A percentile compares a stretch with the other conserved stretches of the same genome.
phyloP scores from a whole-genome alignment of 2,888 invertebrate species.

The Rhamphomyia laevipes region DNA sequence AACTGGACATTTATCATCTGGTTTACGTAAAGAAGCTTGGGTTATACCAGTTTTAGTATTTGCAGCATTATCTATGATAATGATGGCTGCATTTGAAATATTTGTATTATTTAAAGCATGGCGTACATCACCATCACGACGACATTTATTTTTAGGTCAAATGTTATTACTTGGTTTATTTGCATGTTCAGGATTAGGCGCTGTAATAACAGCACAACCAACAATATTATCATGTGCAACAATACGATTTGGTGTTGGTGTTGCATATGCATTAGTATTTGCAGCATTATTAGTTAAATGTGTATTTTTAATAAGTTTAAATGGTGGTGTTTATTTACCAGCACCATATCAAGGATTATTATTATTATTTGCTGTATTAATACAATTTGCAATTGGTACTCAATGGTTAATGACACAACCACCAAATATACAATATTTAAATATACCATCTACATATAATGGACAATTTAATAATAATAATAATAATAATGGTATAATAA shows the following conservation, averaged over 20 bases:
- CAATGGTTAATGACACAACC: slow-evolving; percentile 76
- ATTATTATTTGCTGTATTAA: slow-evolving; percentile 80
- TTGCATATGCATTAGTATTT: slow-evolving; percentile 76
- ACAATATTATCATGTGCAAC: slow-evolving; percentile 70
- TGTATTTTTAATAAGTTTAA: slow-evolving; percentile 82
- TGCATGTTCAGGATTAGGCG: slow-evolving; percentile 66
- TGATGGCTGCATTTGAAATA: slow-evolving; percentile 77
- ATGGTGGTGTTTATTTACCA: slow-evolving; percentile 82
- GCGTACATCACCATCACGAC: slow-evolving; percentile 67
- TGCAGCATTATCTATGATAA: slow-evolving; percentile 70
- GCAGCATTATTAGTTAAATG: slow-evolving; percentile 87
- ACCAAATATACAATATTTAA: slow-evolving; percentile 45
- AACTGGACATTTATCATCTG: slow-evolving; percentile 29
- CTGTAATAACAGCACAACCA: slow-evolving; percentile 65
- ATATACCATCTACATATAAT: slow-evolving; percentile 30
- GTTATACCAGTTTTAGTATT: slow-evolving; percentile 79
- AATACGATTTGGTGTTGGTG: slow-evolving; percentile 69
- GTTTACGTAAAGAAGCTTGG: slow-evolving; percentile 70
- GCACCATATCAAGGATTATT: slow-evolving; percentile 85
- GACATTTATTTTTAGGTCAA: slow-evolving; percentile 79
- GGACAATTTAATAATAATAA: slow-evolving; percentile 13
- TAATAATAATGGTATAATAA: slow-evolving; percentile 10
- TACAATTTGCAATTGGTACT: slow-evolving; percentile 73
- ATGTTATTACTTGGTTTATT: slow-evolving; percentile 75
- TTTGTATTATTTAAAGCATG: slow-evolving; percentile 81